Evolutionary conservation across 2,113 vertebrate species (phyloP), one percentile per base, ranked within the genome.

Genomic region (Uria aalge): DNA sequence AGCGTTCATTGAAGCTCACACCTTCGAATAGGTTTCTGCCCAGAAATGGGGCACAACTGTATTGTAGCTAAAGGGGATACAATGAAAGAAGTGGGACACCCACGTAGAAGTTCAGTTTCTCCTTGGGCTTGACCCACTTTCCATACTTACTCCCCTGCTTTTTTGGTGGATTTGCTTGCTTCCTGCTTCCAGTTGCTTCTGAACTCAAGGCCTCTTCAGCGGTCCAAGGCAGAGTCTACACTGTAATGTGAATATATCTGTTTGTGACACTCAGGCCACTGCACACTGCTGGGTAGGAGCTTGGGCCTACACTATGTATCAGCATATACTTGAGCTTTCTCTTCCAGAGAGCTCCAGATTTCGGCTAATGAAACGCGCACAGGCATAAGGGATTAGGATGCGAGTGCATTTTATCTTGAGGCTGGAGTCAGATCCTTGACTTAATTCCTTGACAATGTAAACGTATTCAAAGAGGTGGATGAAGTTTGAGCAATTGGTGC

Each of bases 21-120:
- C 24, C 21, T 90, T 55, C 30, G 40, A 73, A 77, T 0, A 38
- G 24, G 34, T 52, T 74, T 88, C 48, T 74, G 23, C 8, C n/a
- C 63, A 75, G 19, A 55, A 71, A 32, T 43, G 14, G n/a, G 15
- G 8, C 9, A 27, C 12, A 43, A 14, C 32, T 66, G 1, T 64
- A 3, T 30, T 16, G 21, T 57, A 72, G 32, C 24, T 92, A 27
- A 67, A 55, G 34, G 18, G 3, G 2, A 29, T 67, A 19, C 18
- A 55, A 32, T 0, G 0, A 81, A 79, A 47, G 29, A 64, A 79
- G 29, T 53, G n/a, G 11, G 8, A n/a, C 80, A 30, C 5, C 23
- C 41, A 77, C 63, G 10, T 3, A 82, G 40, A 71, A 16, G 4
- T 56, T 88, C 40, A 43, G 5, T 41, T 81, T 93, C 32, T 85